Conservation (phyloP, 2,113 vertebrate genomes). For the Apistogramma diplotaenia region DNA sequence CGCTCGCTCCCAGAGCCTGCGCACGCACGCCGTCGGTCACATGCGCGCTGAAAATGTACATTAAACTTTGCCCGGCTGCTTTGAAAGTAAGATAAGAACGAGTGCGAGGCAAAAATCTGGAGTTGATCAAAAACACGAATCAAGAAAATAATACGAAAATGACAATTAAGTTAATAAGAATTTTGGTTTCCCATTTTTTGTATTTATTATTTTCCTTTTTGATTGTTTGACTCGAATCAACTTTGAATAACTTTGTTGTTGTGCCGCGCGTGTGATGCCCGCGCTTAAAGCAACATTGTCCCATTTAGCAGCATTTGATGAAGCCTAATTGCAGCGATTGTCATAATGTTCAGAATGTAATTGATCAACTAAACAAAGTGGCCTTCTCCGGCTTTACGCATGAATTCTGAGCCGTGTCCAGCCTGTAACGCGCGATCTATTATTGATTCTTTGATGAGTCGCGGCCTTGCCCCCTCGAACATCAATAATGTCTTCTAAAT, state of each 20-base stretch:
- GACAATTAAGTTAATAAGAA: background rate
- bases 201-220: background rate
- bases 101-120: background rate
- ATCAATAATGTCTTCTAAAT: constrained; percentile 79
- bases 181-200: background rate
- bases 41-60: background rate
- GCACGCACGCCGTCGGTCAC: background rate
- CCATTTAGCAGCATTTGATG: background rate
- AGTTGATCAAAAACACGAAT: background rate
- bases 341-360: constrained; percentile 34
- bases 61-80: background rate
- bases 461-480: constrained; percentile 59
- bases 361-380: background rate
- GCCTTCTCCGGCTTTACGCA: background rate
- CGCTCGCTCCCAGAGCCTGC: background rate
- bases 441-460: constrained; percentile 40
- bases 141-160: background rate
- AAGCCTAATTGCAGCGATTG: constrained; percentile 5
- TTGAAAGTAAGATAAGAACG: background rate
- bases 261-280: background rate
- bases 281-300: background rate
- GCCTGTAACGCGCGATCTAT: constrained; percentile 16
- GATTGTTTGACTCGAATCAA: background rate
- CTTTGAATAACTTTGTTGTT: background rate
- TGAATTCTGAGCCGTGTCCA: background rate